Evolutionary conservation across 1,140 invertebrate genomes (phyloP).

Genomic region (Drosophila navojoa): DNA sequence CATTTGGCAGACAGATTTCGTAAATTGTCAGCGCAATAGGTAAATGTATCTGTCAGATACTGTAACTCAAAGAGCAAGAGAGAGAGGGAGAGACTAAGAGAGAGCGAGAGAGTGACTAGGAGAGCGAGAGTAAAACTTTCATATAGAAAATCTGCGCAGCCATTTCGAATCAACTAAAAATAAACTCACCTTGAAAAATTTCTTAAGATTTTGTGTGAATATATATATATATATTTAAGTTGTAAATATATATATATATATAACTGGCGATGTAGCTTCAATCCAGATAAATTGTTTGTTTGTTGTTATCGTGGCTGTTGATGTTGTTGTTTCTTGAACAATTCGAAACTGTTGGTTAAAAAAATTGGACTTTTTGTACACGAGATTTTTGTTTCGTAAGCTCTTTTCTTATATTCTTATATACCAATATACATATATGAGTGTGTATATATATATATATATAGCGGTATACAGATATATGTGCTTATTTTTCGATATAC

Average conservation of each 20-base stretch:
- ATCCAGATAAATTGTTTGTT: constrained; percentile 59
- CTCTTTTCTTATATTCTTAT: constrained; percentile 2
- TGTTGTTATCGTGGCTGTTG: constrained; percentile 6
- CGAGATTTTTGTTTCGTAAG: constrained; percentile 62
- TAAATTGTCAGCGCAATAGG: constrained; percentile 52
- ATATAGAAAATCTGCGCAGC: constrained; percentile 75
- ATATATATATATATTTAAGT: constrained; percentile 57
- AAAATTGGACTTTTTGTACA: constrained; percentile 15
- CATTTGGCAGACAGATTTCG: constrained; percentile 49
- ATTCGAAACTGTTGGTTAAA: constrained; percentile 39
- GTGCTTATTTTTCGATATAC: constrained; percentile 17
- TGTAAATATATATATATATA: constrained; percentile 56
- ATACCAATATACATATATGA: no score
- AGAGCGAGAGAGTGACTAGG: constrained; percentile 4
- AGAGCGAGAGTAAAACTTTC: constrained; percentile 33
- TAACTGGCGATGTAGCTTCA: constrained; percentile 50
- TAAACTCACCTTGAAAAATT: constrained; percentile 84
- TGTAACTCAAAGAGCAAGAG: constrained; percentile 31
- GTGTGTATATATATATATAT: background rate
- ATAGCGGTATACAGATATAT: constrained; percentile 8
- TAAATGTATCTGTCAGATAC: constrained; percentile 58
- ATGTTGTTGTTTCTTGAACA: constrained; percentile 25
- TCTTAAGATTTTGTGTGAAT: constrained; percentile 65
- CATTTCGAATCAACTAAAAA: constrained; percentile 79
- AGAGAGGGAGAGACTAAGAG: constrained; percentile 1